Percentiles rank a stretch among this genome's conserved stretches.
phyloP scores from a whole-genome alignment of 2,797 vertebrate genomes.

The Hylomyscus alleni region DNA sequence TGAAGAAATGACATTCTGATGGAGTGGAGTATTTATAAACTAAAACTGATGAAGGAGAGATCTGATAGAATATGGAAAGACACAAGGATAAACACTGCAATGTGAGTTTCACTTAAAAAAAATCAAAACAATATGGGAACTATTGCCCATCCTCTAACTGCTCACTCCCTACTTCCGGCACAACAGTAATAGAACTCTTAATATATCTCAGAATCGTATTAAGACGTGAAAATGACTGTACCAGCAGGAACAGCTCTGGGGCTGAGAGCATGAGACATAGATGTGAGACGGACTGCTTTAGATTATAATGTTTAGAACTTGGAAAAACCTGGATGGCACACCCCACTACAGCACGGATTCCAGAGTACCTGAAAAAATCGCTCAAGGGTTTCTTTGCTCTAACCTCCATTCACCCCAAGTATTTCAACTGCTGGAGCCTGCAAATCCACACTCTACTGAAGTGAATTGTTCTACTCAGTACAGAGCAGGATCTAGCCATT shows the following conservation, averaged over 20 bases:
- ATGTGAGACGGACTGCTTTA: neutral
- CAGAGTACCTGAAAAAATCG: neutral
- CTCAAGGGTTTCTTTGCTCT: neutral
- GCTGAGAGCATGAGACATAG: neutral
- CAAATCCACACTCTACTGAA: neutral
- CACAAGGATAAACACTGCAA: constrained; percentile 45
- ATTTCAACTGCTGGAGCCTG: neutral
- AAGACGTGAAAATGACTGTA: constrained; percentile 27
- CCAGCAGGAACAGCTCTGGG: neutral
- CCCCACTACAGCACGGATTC: neutral
- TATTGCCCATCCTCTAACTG: neutral
- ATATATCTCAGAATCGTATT: constrained; percentile 16
- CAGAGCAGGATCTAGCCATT: neutral
- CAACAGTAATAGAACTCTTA: neutral
- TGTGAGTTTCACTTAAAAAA: neutral
- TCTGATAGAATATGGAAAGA: constrained; percentile 12
- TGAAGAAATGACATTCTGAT: constrained; percentile 32
- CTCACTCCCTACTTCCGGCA: neutral
- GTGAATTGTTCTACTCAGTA: neutral
- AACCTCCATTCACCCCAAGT: neutral
- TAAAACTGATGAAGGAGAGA: constrained; percentile 23
- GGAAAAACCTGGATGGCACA: neutral
- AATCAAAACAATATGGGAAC: neutral
- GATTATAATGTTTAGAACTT: neutral
- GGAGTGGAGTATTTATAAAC: constrained; percentile 14